Base-by-base conservation (phyloP, 2,888 invertebrate species). In the Sinopyrophorus schimmeli region DNA sequence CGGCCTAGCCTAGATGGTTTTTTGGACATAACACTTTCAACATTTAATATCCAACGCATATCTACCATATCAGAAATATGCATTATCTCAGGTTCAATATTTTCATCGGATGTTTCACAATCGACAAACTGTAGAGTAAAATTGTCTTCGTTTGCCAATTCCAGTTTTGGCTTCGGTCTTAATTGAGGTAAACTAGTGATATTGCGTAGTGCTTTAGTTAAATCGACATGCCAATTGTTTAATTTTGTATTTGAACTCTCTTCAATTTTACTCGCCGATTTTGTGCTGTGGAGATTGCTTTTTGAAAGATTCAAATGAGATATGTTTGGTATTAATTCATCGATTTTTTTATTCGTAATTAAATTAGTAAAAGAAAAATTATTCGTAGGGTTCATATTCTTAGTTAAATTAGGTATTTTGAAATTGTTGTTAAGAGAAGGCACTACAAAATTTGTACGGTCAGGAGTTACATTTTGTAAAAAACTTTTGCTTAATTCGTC, bases 1-100 rank as follows among this genome's bases (percentile, higher is more conserved):
- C 72, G 74, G n/a, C 79, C 80, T 50, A 81, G 76, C n/a, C 59
- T 60, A 3, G 79, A 78, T 5, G 65, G 65, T 1, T 39, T 59
- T 52, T 72, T 74, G 26, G 61, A 41, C 16, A 59, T 47, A n/a
- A 28, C 53, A 23, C 54, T 28, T 15, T 53, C 55, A 6, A 47
- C 11, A 16, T 55, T 41, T 27, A 63, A 46, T 16, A 66, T 31
- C 46, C 57, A 16, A 20, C 60, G 64, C 6, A 65, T 58, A 57
- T 70, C 66, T n/a, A n/a, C n/a, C 37, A 71, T 61, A 35, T 53
- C 60, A 58, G 70, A 73, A 27, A 40, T 41, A 31, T 54, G 21
- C 49, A 31, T 20, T 1, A 23, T 2, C 1, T 17, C 15, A 5
- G n/a, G 20, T n/a, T 31, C 18, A n/a, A n/a, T n/a, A 23, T 26